phyloP scores from a whole-genome alignment of 2,113 vertebrate species.

The Carollia perspicillata region DNA sequence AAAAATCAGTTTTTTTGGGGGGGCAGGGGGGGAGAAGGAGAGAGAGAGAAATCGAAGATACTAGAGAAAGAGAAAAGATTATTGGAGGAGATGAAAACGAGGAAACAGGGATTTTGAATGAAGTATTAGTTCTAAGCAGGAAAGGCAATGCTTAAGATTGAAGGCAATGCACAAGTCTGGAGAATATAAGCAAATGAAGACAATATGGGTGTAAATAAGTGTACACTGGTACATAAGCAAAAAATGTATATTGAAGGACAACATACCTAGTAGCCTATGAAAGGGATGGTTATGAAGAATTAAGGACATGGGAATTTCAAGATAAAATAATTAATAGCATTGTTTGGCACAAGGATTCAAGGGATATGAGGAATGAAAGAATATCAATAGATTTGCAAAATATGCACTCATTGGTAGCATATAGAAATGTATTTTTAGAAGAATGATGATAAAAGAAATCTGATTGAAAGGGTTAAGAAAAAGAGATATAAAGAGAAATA shows the following conservation, averaged over 20 bases:
- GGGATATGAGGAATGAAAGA: not conserved
- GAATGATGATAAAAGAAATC: not conserved
- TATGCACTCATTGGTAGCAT: not conserved
- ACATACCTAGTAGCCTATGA: not conserved
- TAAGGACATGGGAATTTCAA: not conserved
- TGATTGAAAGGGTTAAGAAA: not conserved
- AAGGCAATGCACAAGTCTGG: not conserved
- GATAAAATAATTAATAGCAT: not conserved
- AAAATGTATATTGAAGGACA: not conserved
- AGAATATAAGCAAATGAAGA: not conserved
- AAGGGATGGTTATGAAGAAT: not conserved
- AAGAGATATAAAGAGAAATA: not conserved
- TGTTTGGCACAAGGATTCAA: not conserved
- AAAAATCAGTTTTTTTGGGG: not conserved
- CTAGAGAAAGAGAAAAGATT: not conserved
- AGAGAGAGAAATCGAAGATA: not conserved
- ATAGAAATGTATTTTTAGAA: not conserved
- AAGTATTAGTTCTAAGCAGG: not conserved
- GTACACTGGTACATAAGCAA: not conserved
- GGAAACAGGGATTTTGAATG: not conserved
- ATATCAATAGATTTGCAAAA: not conserved
- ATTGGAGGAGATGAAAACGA: not conserved
- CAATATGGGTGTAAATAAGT: not conserved
- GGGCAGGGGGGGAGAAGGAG: not conserved
- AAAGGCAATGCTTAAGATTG: not conserved